phyloP scores from a whole-genome alignment of 2,113 vertebrate genomes.

The Scomber japonicus region DNA sequence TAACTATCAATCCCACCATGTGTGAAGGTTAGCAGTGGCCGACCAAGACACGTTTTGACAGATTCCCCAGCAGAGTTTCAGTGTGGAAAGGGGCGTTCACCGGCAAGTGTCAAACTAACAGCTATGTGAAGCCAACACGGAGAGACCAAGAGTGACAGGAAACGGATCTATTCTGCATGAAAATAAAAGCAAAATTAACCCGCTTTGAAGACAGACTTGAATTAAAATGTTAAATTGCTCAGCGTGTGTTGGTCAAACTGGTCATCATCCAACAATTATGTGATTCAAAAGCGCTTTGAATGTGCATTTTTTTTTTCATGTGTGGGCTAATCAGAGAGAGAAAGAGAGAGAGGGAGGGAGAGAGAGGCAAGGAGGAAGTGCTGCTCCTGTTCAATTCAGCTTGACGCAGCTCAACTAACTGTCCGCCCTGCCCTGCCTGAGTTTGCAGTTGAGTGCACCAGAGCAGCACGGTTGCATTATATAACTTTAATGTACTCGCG shows the following conservation, averaged over 20 bases:
- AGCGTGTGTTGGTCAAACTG: accelerated
- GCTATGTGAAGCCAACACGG: constrained; percentile 10
- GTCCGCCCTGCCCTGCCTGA: constrained; percentile 72
- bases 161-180: accelerated
- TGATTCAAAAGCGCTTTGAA: too few relatives aligned
- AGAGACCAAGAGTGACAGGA: accelerated
- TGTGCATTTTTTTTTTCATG: neutral
- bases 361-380: neutral
- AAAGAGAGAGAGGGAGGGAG: too few relatives aligned
- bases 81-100: constrained; percentile 77
- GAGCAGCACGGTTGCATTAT: constrained; percentile 67
- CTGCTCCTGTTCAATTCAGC: accelerated
- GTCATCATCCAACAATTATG: accelerated
- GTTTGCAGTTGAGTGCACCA: constrained; percentile 67
- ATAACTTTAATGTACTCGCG: constrained; percentile 74
- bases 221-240: accelerated
- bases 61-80: constrained; percentile 72
- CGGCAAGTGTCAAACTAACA: constrained; percentile 75
- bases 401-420: constrained; percentile 31
- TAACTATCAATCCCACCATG: neutral
- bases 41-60: constrained; percentile 74
- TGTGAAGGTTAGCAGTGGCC: constrained; percentile 4
- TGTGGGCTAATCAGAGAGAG: accelerated
- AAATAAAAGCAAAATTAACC: constrained; percentile 17
- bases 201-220: accelerated